Conservation (phyloP, 2,888 invertebrate genomes). For the Chloroclystis v-ata region DNA sequence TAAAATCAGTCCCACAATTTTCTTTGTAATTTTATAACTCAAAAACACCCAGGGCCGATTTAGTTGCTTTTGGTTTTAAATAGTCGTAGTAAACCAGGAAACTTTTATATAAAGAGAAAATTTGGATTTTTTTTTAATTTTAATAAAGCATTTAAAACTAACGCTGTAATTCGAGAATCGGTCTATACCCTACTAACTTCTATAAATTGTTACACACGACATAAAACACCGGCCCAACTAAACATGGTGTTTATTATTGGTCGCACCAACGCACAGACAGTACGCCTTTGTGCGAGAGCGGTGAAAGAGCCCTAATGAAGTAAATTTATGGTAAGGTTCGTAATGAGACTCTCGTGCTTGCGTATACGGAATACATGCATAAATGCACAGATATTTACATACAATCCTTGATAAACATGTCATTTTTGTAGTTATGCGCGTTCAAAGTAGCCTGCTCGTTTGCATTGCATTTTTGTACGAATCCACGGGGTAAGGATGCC, state of each 20-base stretch:
- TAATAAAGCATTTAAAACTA: too few species aligned
- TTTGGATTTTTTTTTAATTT: too few species aligned
- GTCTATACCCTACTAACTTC: too few species aligned
- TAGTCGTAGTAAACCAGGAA: too few species aligned
- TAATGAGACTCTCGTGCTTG: constrained; percentile 30
- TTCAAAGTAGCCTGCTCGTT: constrained; percentile 1
- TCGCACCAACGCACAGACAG: constrained; percentile 17
- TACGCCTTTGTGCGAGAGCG: constrained; percentile 30
- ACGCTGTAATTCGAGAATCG: too few species aligned
- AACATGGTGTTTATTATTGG: constrained; percentile 19
- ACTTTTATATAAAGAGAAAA: too few species aligned
- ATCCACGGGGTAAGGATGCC: not conserved
- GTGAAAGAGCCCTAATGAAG: constrained; percentile 38
- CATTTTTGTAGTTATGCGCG: constrained; percentile 21
- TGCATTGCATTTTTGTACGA: not conserved
- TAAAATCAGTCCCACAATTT: too few species aligned
- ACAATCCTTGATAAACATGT: constrained; percentile 29
- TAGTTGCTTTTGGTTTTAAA: too few species aligned
- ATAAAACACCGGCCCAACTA: constrained; percentile 10
- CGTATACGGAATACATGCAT: constrained; percentile 24
- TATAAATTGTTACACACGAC: not conserved
- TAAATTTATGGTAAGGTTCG: constrained; percentile 41
- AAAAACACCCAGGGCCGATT: too few species aligned
- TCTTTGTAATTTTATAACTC: too few species aligned
- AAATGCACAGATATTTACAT: constrained; percentile 24